Evolutionary conservation across 2,113 vertebrate genomes (phyloP).

Genomic region (Dasyurus viverrinus): DNA sequence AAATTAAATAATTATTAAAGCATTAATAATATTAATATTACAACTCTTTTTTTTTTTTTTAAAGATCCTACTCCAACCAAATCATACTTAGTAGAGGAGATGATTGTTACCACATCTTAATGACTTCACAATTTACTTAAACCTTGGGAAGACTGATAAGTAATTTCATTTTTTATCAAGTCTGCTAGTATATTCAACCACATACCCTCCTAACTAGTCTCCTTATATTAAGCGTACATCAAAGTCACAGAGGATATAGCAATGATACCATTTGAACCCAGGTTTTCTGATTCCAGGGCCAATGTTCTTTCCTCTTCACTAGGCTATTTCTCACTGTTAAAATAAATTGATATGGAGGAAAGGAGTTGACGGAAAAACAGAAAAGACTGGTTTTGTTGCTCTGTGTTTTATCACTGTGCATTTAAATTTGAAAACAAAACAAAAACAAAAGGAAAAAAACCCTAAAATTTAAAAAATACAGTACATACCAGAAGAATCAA

Average conservation of each 20-base stretch:
- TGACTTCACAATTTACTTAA: background rate
- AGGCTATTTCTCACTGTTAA: background rate
- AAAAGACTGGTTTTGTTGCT: background rate
- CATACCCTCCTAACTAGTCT: background rate
- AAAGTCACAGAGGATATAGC: background rate
- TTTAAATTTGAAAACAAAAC: constrained; percentile 4
- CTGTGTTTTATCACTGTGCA: background rate
- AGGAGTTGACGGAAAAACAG: background rate
- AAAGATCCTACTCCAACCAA: background rate
- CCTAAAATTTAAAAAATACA: accelerated
- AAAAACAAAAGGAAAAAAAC: background rate
- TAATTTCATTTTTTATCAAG: background rate
- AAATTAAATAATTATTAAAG: no score
- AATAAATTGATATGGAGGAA: background rate
- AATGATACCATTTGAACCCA: background rate
- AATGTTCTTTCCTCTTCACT: background rate
- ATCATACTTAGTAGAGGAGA: background rate
- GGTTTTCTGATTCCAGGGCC: background rate
- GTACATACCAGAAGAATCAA: constrained; percentile 51
- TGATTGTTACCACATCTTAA: background rate
- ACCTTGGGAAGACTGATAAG: background rate
- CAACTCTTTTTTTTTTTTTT: background rate
- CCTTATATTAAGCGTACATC: background rate
- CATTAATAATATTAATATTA: no score
- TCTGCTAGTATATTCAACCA: background rate